A percentile compares a stretch with the other conserved stretches of the same genome.
Conservation (phyloP, 2,797 vertebrate species). For the Chromis chromis region DNA sequence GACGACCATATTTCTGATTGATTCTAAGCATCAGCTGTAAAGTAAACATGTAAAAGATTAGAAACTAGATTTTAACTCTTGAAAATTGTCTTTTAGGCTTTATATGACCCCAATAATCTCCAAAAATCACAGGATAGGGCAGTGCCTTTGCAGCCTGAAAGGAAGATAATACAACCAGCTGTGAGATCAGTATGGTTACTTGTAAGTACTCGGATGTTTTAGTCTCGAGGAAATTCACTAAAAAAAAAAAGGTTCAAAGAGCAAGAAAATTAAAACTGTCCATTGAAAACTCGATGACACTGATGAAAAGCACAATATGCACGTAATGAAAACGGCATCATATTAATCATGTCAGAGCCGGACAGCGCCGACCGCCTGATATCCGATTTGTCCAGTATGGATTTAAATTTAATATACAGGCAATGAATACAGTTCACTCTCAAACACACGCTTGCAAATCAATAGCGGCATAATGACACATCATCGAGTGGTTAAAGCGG, state of each 20-base stretch:
- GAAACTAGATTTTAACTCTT: neutral
- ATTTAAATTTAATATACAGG: constrained; percentile 39
- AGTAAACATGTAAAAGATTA: neutral
- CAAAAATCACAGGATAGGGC: neutral
- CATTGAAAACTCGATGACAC: constrained; percentile 25
- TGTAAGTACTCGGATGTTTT: neutral
- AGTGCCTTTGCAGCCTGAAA: too few species aligned
- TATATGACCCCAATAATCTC: neutral
- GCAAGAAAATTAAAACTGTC: constrained; percentile 43
- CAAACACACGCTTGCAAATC: constrained; percentile 39
- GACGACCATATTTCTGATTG: neutral
- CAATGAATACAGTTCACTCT: constrained; percentile 11
- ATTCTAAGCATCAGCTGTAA: neutral
- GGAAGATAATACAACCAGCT: too few species aligned
- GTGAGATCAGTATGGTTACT: neutral
- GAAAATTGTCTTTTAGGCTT: neutral
- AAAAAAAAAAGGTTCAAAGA: neutral
- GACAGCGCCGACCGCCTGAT: constrained; percentile 22
- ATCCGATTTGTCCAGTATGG: constrained; percentile 27
- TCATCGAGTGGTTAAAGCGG: constrained; percentile 31
- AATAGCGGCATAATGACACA: constrained; percentile 49
- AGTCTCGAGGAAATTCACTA: neutral
- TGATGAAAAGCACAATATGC: constrained; percentile 40
- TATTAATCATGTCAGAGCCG: constrained; percentile 47
- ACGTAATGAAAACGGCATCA: constrained; percentile 47